phyloP scores from a whole-genome alignment of 2,797 vertebrate species.

The Microhierax caerulescens region DNA sequence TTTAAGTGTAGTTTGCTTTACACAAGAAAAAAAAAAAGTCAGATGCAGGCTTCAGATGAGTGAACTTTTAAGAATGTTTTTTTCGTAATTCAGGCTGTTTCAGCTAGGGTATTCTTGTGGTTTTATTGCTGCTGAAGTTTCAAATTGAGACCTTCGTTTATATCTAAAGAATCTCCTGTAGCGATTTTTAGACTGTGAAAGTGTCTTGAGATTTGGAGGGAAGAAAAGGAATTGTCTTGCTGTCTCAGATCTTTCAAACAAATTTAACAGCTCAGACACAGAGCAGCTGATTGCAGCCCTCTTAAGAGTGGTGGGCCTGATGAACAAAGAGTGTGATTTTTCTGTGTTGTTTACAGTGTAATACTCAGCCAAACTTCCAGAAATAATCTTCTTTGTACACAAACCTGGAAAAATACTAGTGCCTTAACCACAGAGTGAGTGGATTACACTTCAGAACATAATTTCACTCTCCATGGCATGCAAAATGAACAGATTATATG shows the following conservation, averaged over 20 bases:
- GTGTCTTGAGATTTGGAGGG: background rate
- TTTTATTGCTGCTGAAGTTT: background rate
- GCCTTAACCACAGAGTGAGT: background rate
- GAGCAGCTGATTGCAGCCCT: background rate
- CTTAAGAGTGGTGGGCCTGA: background rate
- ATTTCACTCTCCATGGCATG: background rate
- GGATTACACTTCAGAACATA: background rate
- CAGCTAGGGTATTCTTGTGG: background rate
- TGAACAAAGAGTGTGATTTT: background rate
- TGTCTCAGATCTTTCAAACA: background rate
- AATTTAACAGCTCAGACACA: background rate
- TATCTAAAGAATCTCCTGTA: background rate
- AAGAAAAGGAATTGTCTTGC: background rate
- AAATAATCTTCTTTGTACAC: background rate
- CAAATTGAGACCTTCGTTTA: background rate
- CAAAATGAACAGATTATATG: background rate
- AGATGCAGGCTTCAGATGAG: background rate
- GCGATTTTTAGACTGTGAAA: background rate
- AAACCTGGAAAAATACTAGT: background rate
- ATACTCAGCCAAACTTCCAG: background rate
- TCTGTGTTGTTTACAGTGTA: background rate
- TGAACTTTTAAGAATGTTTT: background rate
- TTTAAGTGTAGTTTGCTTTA: background rate
- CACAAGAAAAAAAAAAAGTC: background rate
- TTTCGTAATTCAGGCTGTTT: background rate